Percentiles rank a stretch among this genome's conserved stretches.
Conservation (phyloP, 2,113 vertebrate genomes). For the Gadus macrocephalus region DNA sequence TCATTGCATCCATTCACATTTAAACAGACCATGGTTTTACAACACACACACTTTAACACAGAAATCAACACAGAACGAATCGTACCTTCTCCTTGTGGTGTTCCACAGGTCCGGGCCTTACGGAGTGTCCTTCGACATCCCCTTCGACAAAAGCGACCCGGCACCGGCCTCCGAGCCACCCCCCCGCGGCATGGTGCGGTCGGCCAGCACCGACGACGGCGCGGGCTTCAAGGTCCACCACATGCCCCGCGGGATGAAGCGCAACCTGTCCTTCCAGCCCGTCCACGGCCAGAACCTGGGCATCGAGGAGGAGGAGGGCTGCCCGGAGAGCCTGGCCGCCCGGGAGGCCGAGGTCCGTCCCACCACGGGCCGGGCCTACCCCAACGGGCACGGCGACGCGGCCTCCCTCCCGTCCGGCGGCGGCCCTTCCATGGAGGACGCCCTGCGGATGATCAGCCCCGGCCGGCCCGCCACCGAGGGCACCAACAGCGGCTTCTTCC, state of each 20-base stretch:
- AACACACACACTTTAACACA: not conserved
- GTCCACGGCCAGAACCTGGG: conserved; percentile 82
- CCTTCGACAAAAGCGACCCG: conserved; percentile 86
- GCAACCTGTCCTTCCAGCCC: conserved; percentile 87
- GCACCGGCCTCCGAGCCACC: conserved; percentile 55
- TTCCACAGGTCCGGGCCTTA: conserved; percentile 83
- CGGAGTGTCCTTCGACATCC: conserved; percentile 95
- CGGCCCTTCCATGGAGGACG: conserved; percentile 87
- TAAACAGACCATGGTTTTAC: not conserved
- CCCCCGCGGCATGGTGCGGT: conserved; percentile 81
- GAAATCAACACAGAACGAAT: not conserved
- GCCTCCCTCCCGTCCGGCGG: conserved; percentile 41
- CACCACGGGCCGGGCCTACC: conserved; percentile 25
- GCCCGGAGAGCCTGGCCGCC: conserved; percentile 54
- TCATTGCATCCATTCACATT: not conserved
- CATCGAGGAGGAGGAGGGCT: conserved; percentile 87
- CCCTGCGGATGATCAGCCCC: conserved; percentile 86
- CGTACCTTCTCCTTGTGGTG: not conserved
- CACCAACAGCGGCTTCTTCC: conserved; percentile 87
- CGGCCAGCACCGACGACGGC: conserved; percentile 92
- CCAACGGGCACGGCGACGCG: conserved; percentile 71
- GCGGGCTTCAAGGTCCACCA: conserved; percentile 77
- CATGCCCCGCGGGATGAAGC: conserved; percentile 77
- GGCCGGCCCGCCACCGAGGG: conserved; percentile 74
- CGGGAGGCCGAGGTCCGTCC: conserved; percentile 44